These are phyloP conservation scores for Brachypalpus laphriformis DNA, from an alignment of 2,888 invertebrate genomes.

Conservation along the genomic window DNA sequence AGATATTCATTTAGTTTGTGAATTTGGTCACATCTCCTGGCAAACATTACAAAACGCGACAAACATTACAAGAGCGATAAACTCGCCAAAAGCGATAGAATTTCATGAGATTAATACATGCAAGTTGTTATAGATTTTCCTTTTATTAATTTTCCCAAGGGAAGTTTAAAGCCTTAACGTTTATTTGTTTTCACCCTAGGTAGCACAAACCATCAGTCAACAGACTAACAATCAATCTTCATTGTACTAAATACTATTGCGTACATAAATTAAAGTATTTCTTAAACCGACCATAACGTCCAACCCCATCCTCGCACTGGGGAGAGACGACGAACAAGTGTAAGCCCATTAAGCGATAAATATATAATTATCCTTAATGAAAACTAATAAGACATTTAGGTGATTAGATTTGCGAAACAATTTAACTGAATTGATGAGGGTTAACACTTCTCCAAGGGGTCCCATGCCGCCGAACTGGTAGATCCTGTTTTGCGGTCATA, in stretches of 20 bases:
- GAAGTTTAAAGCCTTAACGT: too few relatives aligned
- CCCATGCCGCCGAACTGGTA: neutral
- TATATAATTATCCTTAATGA: constrained; percentile 58
- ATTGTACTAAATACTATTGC: too few relatives aligned
- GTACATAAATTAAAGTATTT: neutral
- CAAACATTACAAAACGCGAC: too few relatives aligned
- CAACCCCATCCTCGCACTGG: neutral
- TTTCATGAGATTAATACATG: too few relatives aligned
- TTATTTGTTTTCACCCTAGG: neutral
- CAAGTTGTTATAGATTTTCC: too few relatives aligned
- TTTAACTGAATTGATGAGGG: constrained; percentile 54
- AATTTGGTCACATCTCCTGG: too few relatives aligned
- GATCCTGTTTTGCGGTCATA: constrained; percentile 3
- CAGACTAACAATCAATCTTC: neutral
- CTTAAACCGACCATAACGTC: neutral
- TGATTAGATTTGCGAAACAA: constrained; percentile 55
- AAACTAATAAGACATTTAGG: constrained; percentile 56
- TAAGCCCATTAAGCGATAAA: constrained; percentile 53
- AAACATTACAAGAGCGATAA: too few relatives aligned
- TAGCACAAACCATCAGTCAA: neutral
- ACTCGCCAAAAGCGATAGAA: too few relatives aligned
- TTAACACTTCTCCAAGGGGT: constrained; percentile 1
- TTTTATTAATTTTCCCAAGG: too few relatives aligned
- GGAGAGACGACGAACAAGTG: constrained; percentile 2
- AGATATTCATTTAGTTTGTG: too few relatives aligned